These are phyloP conservation scores for Chirona hameri DNA, from an alignment of 2,888 invertebrate species.

Conservation along the genomic window DNA sequence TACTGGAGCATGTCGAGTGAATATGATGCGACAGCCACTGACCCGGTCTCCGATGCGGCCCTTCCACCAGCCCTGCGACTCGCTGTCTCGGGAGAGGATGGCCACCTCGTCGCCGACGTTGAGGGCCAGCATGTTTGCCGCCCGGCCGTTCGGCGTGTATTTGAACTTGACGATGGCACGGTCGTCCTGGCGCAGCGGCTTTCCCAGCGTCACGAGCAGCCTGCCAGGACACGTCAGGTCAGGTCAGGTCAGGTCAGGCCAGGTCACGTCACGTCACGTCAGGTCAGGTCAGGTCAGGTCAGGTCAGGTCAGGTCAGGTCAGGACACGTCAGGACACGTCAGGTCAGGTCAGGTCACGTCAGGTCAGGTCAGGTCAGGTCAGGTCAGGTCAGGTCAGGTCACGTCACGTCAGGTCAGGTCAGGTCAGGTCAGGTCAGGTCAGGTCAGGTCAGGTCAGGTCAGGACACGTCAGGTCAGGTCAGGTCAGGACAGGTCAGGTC, in stretches of 20 bases:
- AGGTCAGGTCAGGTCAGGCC: neutral
- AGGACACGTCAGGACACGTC: neutral
- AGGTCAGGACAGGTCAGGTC: neutral
- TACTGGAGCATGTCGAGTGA: too few relatives aligned
- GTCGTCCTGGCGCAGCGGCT: constrained; percentile 31
- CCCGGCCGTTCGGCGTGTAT: constrained; percentile 32
- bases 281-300: too few relatives aligned
- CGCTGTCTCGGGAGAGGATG: constrained; percentile 37
- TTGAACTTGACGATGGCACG: constrained; percentile 35
- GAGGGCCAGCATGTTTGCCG: constrained; percentile 35
- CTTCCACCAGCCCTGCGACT: constrained; percentile 40
- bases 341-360: neutral
- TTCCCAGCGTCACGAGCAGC: neutral
- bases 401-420: neutral
- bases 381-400: too few relatives aligned
- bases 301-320: neutral
- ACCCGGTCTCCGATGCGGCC: constrained; percentile 37
- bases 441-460: too few relatives aligned
- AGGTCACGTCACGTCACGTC: neutral
- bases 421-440: too few relatives aligned
- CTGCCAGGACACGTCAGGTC: neutral
- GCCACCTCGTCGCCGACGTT: constrained; percentile 37
- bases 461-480: neutral
- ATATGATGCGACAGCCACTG: neutral
- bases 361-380: too few relatives aligned